phyloP scores from a whole-genome alignment of 2,888 invertebrate genomes.

The Protodeltote pygarga region DNA sequence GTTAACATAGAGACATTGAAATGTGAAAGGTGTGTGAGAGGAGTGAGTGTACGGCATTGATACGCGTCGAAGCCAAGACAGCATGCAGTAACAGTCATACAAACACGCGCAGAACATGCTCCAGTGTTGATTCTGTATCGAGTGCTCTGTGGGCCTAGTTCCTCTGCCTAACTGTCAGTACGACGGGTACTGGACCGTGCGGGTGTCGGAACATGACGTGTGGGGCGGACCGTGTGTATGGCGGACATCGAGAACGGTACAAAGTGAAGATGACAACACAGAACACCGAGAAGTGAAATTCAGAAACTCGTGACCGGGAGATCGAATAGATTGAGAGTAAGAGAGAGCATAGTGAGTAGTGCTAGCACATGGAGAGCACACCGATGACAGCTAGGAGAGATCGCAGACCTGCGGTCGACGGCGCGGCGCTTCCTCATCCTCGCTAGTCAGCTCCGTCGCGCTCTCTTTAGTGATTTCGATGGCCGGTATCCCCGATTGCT shows the following conservation, averaged over 20 bases:
- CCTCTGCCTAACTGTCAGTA: constrained; percentile 55
- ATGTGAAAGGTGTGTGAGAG: constrained; percentile 72
- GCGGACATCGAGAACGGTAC: constrained; percentile 75
- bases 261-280: constrained; percentile 82
- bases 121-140: constrained; percentile 76
- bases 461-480: constrained; percentile 94
- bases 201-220: constrained; percentile 61
- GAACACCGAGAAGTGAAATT: constrained; percentile 79
- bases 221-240: constrained; percentile 68
- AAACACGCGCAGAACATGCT: constrained; percentile 80
- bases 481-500: constrained; percentile 87
- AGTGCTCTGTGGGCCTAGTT: constrained; percentile 75
- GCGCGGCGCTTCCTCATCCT: constrained; percentile 86
- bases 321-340: constrained; percentile 77
- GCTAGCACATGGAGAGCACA: constrained; percentile 84
- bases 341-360: constrained; percentile 82
- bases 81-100: constrained; percentile 83
- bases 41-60: constrained; percentile 63
- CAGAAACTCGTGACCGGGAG: constrained; percentile 78
- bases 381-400: constrained; percentile 83
- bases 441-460: constrained; percentile 90
- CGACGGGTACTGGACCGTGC: constrained; percentile 46
- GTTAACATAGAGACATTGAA: constrained; percentile 58
- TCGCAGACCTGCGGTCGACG: constrained; percentile 85
- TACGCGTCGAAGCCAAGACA: constrained; percentile 84